These are phyloP conservation scores for Drosophila formosana DNA, from an alignment of 2,888 invertebrate species.

Conservation along the genomic window DNA sequence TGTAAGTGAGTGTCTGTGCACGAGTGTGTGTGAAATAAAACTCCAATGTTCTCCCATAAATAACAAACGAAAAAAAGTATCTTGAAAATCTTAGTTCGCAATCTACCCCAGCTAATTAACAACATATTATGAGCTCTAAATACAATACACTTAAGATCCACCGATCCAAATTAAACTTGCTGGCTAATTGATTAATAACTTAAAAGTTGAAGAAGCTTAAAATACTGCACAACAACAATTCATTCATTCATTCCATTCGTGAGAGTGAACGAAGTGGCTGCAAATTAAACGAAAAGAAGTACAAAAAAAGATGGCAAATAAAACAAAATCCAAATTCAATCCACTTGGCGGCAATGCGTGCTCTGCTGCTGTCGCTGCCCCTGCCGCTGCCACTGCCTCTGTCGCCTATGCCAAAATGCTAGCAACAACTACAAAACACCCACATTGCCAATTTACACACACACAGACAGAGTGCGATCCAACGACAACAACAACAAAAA, in stretches of 20 bases:
- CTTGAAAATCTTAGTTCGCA: neutral
- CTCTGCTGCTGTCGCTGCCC: neutral
- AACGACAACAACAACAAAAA: conserved; percentile 39
- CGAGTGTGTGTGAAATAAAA: conserved; percentile 9
- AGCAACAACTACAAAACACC: conserved; percentile 43
- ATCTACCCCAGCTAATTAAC: conserved; percentile 35
- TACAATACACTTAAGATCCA: neutral
- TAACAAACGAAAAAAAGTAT: conserved; percentile 12
- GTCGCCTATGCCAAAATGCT: conserved; percentile 38
- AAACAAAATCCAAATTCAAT: conserved; percentile 70
- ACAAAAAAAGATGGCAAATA: conserved; percentile 35
- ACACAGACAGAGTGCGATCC: conserved; percentile 9
- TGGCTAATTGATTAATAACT: conserved; percentile 53
- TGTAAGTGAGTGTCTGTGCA: conserved; percentile 2
- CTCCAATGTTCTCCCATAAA: neutral
- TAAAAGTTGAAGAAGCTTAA: conserved; percentile 29
- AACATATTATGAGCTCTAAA: conserved; percentile 12
- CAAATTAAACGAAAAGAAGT: neutral
- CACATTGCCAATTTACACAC: conserved; percentile 54
- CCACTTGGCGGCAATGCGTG: conserved; percentile 58
- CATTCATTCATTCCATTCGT: conserved; percentile 21
- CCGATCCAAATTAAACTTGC: neutral
- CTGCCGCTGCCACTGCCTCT: neutral
- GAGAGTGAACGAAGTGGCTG: neutral
- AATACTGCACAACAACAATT: conserved; percentile 14